Conservation (phyloP, 2,113 vertebrate species). For the Amazona guildingii region DNA sequence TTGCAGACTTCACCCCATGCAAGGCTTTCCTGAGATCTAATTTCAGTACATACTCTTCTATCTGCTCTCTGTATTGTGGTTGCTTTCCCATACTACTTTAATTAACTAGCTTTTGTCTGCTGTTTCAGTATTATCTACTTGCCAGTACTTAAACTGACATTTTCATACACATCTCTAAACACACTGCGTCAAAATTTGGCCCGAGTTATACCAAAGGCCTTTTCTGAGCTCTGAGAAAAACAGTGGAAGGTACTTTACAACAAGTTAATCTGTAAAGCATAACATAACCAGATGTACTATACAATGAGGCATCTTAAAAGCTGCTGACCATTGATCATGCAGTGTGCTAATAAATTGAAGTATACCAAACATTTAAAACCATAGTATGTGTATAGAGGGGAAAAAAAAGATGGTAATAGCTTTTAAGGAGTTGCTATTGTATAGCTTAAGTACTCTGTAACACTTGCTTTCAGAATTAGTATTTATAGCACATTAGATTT, state of each 20-base stretch:
- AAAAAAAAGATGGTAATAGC: neutral
- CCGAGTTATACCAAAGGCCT: rapidly evolving
- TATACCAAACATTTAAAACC: neutral
- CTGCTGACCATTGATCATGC: neutral
- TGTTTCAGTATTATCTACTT: neutral
- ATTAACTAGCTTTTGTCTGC: neutral
- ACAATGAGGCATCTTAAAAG: neutral
- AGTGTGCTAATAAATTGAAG: neutral
- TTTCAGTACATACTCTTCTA: neutral
- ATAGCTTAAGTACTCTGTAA: neutral
- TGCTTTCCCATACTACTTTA: neutral
- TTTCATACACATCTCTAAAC: neutral
- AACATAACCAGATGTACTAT: neutral
- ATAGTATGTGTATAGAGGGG: too few species aligned
- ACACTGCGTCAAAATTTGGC: neutral
- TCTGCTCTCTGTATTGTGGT: neutral
- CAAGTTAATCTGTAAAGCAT: neutral
- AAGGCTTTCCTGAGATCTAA: neutral
- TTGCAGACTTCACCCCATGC: neutral
- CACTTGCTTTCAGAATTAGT: neutral
- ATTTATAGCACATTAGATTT: neutral
- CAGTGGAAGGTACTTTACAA: neutral
- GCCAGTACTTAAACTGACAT: neutral
- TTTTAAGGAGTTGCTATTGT: neutral
- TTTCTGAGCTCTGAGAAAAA: neutral